Evolutionary conservation across 2,113 vertebrate species (phyloP), one percentile per base, ranked within the genome.

Genomic region (Osmerus mordax): DNA sequence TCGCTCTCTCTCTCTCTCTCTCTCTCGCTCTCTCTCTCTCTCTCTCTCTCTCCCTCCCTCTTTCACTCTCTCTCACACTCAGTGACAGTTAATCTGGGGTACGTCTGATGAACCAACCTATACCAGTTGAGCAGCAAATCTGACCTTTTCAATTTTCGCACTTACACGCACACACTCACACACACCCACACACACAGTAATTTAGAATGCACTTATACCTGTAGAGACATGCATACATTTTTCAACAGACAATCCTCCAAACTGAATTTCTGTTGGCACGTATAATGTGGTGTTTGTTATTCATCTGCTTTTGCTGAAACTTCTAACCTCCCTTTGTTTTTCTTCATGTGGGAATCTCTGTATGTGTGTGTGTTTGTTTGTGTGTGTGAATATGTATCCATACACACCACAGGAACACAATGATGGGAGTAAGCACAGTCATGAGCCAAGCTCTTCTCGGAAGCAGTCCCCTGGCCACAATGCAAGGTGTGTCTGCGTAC

Each of bases 351-450:
- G 78, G 70, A 36, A 53, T 70, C 55, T 28, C 13, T 82, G 73
- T 78, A 63, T 78, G 66, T 23, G 1, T 63, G 3, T 76, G 62
- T 65, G 23, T 69, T 64, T 71, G 71, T 62, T 69, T 69, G 69
- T 61, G 61, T 71, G 66, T 67, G 67, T 74, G 72, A 67, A 21
- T 85, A 76, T 88, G 85, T 54, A 65, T 41, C 0, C 73, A 71
- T 86, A 73, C 79, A 80, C 72, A 25, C 90, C 92, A 90, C 91
- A 96, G 95, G 92, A 95, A 93, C 92, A 91, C 94, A 89, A 89
- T 96, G 92, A 93, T 96, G 89, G 92, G 92, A 92, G 92, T 95
- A 90, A 93, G 92, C 92, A 92, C 94, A 85, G 94, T 93, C 89
- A 94, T 95, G 90, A 95, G 91, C 92, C 92, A 93, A 84, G 92